Base-by-base conservation (phyloP, 2,797 vertebrate species). In the Neomorphus geoffroyi region DNA sequence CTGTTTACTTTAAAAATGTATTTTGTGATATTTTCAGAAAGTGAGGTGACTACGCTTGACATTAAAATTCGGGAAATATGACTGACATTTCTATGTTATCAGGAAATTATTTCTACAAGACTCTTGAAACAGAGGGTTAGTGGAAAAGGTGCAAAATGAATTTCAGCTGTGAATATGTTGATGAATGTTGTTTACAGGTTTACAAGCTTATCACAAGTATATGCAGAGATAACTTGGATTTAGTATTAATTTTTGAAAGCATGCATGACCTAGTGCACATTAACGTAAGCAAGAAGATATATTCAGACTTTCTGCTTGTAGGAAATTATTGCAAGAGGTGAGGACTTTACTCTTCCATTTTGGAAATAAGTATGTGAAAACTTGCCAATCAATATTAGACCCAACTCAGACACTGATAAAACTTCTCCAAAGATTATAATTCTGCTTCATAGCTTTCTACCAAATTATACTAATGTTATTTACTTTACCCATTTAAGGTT, bases 181-280 rank as follows among this genome's bases (percentile, higher is more conserved):
- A 84, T 88, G 86, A 96, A 94, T 80, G 71, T 73, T 94, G 93
- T 96, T 96, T 96, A 80, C 92, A 67, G 91, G 80, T 91, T 90
- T 96, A 58, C 83, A 90, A 64, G 88, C 80, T 95, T 97, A 96
- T 96, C 95, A 82, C 64, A 82, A 88, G 53, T 88, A 88, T 37
- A 71, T 28, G 37, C 69, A 95, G 66, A 94, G 86, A 93, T 95
- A 91, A 91, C 7, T 32, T 86, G 77, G 37, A 91, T 95, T 96
- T 94, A 86, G 94, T 96, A 88, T 74, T 71, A 93, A 88, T 90
- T 82, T 77, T 62, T 95, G 91, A 95, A 96, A 93, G 73, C 53
- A 50, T 61, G 64, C 53, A 22, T 85, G 86, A 90, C 83, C 86
- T 64, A 28, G 45, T 67, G 24, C 41, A 56, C 26, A 18, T 78